Percentiles rank a stretch among this genome's conserved stretches.
Conservation (phyloP, 2,888 invertebrate species). For the Drosophila falleni region DNA sequence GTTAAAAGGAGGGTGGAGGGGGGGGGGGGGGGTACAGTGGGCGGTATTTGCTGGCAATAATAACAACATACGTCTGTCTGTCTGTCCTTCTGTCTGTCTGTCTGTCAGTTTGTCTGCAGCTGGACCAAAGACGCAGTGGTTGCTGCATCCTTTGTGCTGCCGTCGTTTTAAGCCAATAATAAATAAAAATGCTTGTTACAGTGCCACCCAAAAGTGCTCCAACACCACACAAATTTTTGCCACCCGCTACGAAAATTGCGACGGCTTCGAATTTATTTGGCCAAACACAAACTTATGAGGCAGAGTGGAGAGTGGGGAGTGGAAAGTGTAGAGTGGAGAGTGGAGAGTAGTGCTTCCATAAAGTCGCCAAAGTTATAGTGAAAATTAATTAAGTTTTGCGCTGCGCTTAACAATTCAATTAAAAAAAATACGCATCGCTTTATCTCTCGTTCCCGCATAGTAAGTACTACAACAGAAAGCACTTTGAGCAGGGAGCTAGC, state of each 20-base stretch:
- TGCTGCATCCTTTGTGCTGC: constrained; percentile 63
- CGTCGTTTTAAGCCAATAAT: constrained; percentile 77
- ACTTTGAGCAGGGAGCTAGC: constrained; percentile 49
- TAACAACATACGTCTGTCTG: constrained; percentile 63
- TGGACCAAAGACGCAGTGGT: constrained; percentile 57
- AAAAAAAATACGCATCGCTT: constrained; percentile 64
- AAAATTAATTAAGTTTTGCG: constrained; percentile 80
- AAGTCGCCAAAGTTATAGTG: constrained; percentile 77
- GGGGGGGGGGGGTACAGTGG: not conserved
- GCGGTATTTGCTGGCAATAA: constrained; percentile 58
- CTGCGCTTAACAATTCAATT: constrained; percentile 81
- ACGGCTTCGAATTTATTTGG: constrained; percentile 70
- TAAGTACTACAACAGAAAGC: constrained; percentile 71
- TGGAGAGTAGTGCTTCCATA: constrained; percentile 54
- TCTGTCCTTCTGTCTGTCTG: constrained; percentile 20
- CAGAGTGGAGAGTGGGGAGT: not conserved
- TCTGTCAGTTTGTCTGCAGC: constrained; percentile 45
- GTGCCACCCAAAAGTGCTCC: constrained; percentile 35
- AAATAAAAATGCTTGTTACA: constrained; percentile 79
- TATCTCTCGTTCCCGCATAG: constrained; percentile 68
- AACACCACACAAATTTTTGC: constrained; percentile 13
- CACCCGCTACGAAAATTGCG: constrained; percentile 57
- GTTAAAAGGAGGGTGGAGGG: too few relatives aligned
- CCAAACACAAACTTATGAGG: constrained; percentile 47
- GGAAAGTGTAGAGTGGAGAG: not conserved